These are phyloP conservation scores for Philopotamus ludificatus DNA, from an alignment of 1,140 invertebrate species.

Conservation along the genomic window DNA sequence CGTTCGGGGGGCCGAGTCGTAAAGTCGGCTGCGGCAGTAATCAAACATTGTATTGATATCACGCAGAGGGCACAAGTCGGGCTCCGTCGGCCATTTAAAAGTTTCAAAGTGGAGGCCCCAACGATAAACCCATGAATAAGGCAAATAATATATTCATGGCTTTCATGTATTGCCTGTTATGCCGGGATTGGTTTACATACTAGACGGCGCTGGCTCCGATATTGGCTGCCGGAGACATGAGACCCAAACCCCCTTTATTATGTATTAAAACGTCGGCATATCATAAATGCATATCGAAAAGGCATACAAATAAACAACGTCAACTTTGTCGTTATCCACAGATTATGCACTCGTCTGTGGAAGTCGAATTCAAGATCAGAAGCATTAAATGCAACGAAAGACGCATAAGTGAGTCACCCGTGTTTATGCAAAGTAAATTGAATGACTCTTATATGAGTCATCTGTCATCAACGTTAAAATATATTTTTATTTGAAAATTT, in stretches of 20 bases:
- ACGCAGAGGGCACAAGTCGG: conserved; percentile 33
- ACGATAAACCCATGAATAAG: conserved; percentile 34
- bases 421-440: too few relatives aligned
- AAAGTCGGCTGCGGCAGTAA: conserved; percentile 25
- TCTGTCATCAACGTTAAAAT: too few relatives aligned
- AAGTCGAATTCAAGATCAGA: too few relatives aligned
- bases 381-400: too few relatives aligned
- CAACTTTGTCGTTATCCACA: too few relatives aligned
- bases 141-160: conserved; percentile 41
- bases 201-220: conserved; percentile 12
- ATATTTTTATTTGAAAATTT: too few relatives aligned
- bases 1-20: conserved; percentile 5
- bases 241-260: conserved; percentile 8
- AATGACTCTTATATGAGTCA: too few relatives aligned
- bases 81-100: conserved; percentile 37
- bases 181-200: conserved; percentile 31
- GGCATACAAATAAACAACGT: too few relatives aligned
- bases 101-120: conserved; percentile 32
- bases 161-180: conserved; percentile 28
- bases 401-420: too few relatives aligned
- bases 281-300: too few relatives aligned
- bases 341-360: too few relatives aligned
- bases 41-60: conserved; percentile 38
- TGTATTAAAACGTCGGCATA: conserved; percentile 7
- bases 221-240: conserved; percentile 8